phyloP scores from a whole-genome alignment of 2,113 vertebrate genomes.

The Pyrgilauda ruficollis region DNA sequence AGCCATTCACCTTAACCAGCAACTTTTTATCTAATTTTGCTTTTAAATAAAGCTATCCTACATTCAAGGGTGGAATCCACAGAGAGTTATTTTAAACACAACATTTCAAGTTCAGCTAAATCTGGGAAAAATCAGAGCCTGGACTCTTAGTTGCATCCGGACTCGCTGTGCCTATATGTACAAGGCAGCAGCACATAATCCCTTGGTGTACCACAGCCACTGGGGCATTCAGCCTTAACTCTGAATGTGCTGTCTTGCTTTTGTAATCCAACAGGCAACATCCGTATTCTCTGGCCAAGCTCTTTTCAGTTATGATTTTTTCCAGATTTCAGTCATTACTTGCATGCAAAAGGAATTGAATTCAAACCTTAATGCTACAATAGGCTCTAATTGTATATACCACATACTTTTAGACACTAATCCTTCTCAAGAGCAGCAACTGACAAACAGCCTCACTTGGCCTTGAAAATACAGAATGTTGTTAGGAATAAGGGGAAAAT shows the following conservation, averaged over 20 bases:
- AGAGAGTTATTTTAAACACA: background rate
- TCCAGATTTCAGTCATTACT: background rate
- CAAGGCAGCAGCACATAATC: background rate
- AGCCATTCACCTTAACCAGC: background rate
- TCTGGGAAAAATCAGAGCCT: background rate
- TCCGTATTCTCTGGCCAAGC: background rate
- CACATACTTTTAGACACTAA: background rate
- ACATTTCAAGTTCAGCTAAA: slow-evolving; percentile 9
- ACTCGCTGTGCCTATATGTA: accelerated
- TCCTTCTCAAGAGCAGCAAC: background rate
- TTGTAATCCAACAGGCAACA: background rate
- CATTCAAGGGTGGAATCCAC: background rate
- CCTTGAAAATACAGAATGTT: background rate
- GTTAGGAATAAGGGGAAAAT: background rate
- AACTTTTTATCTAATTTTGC: background rate
- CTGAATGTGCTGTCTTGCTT: background rate
- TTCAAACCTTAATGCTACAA: background rate
- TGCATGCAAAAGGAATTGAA: background rate
- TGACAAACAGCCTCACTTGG: background rate
- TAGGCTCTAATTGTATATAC: background rate
- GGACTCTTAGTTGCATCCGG: accelerated
- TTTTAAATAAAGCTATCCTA: background rate
- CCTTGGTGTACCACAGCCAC: background rate
- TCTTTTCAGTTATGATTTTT: background rate
- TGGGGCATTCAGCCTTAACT: background rate